phyloP scores from a whole-genome alignment of 2,888 invertebrate species.

The Sabellastarte sp. region DNA sequence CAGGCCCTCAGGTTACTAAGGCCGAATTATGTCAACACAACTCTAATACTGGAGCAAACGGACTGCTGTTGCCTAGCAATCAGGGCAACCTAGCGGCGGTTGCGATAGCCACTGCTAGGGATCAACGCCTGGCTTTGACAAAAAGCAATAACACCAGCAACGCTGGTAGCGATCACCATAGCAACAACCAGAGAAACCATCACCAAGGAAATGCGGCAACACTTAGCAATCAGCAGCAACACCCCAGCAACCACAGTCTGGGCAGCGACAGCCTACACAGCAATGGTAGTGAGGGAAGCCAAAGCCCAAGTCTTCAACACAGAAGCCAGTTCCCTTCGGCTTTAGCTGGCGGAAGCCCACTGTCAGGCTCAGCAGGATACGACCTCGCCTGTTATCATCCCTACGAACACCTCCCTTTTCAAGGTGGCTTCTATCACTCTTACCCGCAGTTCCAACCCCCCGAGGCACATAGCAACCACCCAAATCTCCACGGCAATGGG shows the following conservation, averaged over 20 bases:
- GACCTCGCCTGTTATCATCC: background rate
- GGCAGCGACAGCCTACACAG: background rate
- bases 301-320: background rate
- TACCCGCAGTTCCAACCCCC: constrained; percentile 7
- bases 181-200: no score
- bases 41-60: no score
- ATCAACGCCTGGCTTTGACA: constrained; percentile 14
- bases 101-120: background rate
- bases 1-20: background rate
- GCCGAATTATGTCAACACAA: background rate
- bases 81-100: background rate
- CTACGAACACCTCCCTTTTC: background rate
- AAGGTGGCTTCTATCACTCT: background rate
- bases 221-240: no score
- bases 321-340: no score
- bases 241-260: background rate
- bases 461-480: constrained; percentile 12
- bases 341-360: background rate
- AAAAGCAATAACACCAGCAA: constrained; percentile 4
- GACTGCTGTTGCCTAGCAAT: background rate
- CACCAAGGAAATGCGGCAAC: no score
- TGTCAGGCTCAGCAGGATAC: background rate
- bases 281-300: background rate
- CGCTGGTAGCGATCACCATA: no score
- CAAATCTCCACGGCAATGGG: background rate